These are phyloP conservation scores for Peromyscus maniculatus DNA, from an alignment of 2,113 vertebrate species.

Conservation along the genomic window DNA sequence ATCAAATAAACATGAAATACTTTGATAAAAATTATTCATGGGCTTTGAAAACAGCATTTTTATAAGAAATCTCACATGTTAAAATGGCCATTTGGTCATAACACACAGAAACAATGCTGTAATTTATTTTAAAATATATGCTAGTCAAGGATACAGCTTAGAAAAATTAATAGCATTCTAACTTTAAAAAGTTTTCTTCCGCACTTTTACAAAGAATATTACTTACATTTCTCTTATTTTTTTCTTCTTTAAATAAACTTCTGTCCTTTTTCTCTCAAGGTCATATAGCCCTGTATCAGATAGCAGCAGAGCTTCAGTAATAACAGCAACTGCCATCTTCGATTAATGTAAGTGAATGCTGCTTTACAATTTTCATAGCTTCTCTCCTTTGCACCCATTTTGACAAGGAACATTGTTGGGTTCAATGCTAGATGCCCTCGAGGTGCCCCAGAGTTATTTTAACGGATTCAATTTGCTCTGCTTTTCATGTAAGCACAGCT, in stretches of 20 bases:
- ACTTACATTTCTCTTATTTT: not conserved
- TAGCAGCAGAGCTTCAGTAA: constrained; percentile 77
- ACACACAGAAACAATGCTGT: not conserved
- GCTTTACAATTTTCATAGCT: constrained; percentile 77
- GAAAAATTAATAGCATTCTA: constrained; percentile 40
- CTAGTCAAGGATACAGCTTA: not conserved
- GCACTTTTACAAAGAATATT: not conserved
- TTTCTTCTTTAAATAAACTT: constrained; percentile 69
- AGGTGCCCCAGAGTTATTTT: constrained; percentile 77
- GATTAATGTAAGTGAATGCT: constrained; percentile 86
- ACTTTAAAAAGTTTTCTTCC: constrained; percentile 16
- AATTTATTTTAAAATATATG: not conserved
- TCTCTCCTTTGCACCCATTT: constrained; percentile 72
- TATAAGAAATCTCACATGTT: not conserved
- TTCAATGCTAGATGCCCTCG: constrained; percentile 65
- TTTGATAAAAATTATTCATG: not conserved
- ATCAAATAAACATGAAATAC: not conserved
- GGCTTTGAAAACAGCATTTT: not conserved
- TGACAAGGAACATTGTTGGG: constrained; percentile 77
- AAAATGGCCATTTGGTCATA: not conserved
- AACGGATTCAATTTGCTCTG: constrained; percentile 79
- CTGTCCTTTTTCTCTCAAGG: constrained; percentile 79
- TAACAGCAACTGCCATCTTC: constrained; percentile 84
- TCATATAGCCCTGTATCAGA: constrained; percentile 78
- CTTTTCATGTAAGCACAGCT: constrained; percentile 72